Base-by-base conservation (phyloP, 2,888 invertebrate species). In the Hylaea fasciaria region DNA sequence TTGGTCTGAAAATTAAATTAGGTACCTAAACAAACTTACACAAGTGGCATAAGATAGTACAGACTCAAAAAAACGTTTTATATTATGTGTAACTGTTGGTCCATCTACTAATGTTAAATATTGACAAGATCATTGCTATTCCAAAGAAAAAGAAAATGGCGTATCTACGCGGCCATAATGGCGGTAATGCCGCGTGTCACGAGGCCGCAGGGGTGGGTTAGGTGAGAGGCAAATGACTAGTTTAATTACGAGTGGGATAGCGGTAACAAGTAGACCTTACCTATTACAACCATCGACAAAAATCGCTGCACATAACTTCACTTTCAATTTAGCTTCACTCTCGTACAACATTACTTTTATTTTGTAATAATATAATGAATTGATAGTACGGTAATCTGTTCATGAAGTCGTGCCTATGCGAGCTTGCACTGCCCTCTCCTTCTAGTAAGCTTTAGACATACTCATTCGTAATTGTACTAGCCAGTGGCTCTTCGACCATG, bases 121-220 rank as follows among this genome's bases (percentile, higher is more conserved):
- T 66, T 64, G 62, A 58, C 65, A 51, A 57, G 51, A 62, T 63
- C 53, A 62, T 58, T 62, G 61, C 57, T 40, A 40, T 57, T 57
- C 45, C 40, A 41, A 16, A 60, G 52, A 54, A 56, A 58, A 59
- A 49, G 51, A 57, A 58, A 64, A 66, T 62, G 66, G 61, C 57
- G 57, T 62, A 44, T 52, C 50, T 45, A 66, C 63, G 66, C 67
- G 62, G 64, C 60, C 62, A 64, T 72, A 70, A 69, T 65, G 62
- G 66, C 64, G 66, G 65, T 65, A 71, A 72, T 70, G 69, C 66
- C 66, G 69, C 64, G 66, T 71, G 70, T 67, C 67, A 73, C 60
- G 64, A 63, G 69, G 69, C 64, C 63, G 65, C 41, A 47, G 57
- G 53, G 16, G 39, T 40, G 66, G 79, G 77, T 76, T 71, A 68